These are phyloP conservation scores for Heliocidaris erythrogramma DNA, from an alignment of 35 echinoderm and acorn worm genomes.

Conservation along the genomic window DNA sequence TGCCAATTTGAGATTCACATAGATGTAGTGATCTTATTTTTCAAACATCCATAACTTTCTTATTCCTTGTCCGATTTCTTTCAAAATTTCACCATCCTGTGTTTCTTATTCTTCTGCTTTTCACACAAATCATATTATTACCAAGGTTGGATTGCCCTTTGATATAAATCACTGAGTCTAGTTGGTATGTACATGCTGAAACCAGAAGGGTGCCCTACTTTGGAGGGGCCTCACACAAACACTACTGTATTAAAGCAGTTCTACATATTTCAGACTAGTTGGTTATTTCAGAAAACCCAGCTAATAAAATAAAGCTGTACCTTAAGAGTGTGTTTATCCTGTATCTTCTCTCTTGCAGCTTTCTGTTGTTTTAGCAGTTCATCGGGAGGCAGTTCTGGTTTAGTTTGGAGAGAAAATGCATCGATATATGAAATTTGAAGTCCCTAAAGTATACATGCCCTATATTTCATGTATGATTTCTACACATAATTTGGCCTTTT, in stretches of 20 bases:
- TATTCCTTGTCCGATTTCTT: too few species aligned
- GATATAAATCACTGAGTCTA: too few species aligned
- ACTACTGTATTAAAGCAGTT: background rate
- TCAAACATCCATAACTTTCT: too few species aligned
- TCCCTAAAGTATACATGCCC: background rate
- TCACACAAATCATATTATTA: too few species aligned
- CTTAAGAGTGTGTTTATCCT: constrained; percentile 59
- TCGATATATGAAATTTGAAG: background rate
- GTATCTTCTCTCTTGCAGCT: constrained; percentile 53
- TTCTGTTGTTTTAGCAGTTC: constrained; percentile 36
- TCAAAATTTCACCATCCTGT: too few species aligned
- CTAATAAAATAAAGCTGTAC: constrained; percentile 12
- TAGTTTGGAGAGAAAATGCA: background rate
- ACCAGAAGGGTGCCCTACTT: too few species aligned
- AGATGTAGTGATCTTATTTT: too few species aligned
- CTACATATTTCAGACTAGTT: background rate
- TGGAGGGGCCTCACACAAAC: too few species aligned
- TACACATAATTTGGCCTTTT: background rate
- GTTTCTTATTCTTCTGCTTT: too few species aligned
- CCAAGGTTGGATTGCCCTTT: too few species aligned
- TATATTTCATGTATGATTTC: background rate
- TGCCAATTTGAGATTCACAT: too few species aligned
- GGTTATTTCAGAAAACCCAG: background rate
- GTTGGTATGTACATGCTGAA: too few species aligned
- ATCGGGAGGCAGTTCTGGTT: constrained; percentile 54